These are phyloP conservation scores for Tinamus guttatus DNA, from an alignment of 2,113 vertebrate genomes.

Conservation along the genomic window DNA sequence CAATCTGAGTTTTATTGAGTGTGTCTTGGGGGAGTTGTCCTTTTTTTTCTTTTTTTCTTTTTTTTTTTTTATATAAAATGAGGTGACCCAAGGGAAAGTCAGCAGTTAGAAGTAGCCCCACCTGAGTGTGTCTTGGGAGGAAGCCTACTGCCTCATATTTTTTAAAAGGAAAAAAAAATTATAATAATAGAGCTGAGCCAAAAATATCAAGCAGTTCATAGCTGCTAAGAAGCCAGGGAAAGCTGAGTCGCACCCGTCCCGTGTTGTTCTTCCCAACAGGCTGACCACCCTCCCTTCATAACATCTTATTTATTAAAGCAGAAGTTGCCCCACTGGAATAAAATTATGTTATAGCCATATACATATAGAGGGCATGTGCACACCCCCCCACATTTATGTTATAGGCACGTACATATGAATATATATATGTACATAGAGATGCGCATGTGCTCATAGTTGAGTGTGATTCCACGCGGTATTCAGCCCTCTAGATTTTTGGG, in stretches of 20 bases:
- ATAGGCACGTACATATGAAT: too few relatives aligned
- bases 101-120: conserved; percentile 72
- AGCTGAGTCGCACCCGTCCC: conserved; percentile 75
- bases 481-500: neutral
- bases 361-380: neutral
- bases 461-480: neutral
- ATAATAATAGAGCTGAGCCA: conserved; percentile 77
- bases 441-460: neutral
- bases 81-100: conserved; percentile 71
- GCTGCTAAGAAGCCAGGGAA: conserved; percentile 82
- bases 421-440: rapidly evolving
- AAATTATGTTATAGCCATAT: neutral
- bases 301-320: conserved; percentile 70
- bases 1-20: neutral
- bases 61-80: conserved; percentile 8
- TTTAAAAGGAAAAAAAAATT: conserved; percentile 75
- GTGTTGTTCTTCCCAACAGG: conserved; percentile 80
- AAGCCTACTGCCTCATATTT: conserved; percentile 78
- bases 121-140: conserved; percentile 82
- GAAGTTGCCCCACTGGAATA: conserved; percentile 22
- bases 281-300: conserved; percentile 72
- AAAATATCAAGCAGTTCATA: conserved; percentile 83
- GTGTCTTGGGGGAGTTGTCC: neutral
- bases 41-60: neutral
- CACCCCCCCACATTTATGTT: too few relatives aligned